A percentile compares a stretch with the other conserved stretches of the same genome.
phyloP scores from a whole-genome alignment of 2,888 invertebrate species.

The Drosophila mulleri region DNA sequence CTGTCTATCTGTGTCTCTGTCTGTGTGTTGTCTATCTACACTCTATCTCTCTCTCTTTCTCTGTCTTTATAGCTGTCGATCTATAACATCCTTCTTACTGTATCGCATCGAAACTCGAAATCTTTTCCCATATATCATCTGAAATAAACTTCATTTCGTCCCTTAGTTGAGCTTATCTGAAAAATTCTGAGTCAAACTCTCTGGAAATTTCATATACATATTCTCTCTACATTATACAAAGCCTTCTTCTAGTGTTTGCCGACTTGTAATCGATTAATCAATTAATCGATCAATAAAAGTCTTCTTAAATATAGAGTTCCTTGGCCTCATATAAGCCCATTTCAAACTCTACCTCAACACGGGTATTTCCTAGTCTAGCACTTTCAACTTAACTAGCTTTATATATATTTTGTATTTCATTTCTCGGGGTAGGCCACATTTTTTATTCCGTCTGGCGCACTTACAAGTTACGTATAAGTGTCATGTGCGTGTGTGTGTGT shows the following conservation, averaged over 20 bases:
- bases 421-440: slow-evolving; percentile 28
- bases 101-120: no score
- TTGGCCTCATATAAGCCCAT: not conserved
- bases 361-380: not conserved
- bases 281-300: not conserved
- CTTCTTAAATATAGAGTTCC: not conserved
- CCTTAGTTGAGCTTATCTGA: no score
- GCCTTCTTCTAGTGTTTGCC: no score
- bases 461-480: slow-evolving; percentile 50
- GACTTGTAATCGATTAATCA: no score
- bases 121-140: no score
- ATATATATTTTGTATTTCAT: slow-evolving; percentile 23
- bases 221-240: no score
- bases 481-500: not conserved
- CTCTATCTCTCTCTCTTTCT: not conserved
- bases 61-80: no score
- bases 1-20: not conserved
- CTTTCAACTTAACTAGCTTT: no score
- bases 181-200: no score
- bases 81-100: no score
- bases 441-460: slow-evolving; percentile 64
- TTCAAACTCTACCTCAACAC: not conserved
- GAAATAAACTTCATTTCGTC: no score
- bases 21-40: not conserved
- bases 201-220: no score